Evolutionary conservation across 2,113 vertebrate genomes (phyloP).

Genomic region (Leptobrachium ailaonicum): DNA sequence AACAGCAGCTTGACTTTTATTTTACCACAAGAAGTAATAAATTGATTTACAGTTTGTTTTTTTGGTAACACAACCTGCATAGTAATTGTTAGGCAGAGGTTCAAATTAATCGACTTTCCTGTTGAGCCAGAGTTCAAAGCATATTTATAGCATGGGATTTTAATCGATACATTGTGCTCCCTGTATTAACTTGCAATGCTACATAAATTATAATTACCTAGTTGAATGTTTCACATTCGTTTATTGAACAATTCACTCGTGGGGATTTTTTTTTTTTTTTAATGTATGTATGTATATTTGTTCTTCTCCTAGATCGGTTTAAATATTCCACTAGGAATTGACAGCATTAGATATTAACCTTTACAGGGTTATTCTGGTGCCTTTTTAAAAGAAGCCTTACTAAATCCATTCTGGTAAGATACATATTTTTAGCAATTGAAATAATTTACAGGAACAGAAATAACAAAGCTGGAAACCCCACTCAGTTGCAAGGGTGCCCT

Average conservation of each 20-base stretch:
- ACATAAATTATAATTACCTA: slow-evolving; percentile 1
- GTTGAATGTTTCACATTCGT: neutral
- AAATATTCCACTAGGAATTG: neutral
- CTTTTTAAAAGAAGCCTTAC: too few species aligned
- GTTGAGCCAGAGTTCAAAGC: neutral
- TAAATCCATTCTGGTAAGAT: too few species aligned
- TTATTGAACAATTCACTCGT: too few species aligned
- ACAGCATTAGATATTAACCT: neutral
- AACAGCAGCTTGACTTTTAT: slow-evolving; percentile 2
- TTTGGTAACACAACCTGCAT: neutral
- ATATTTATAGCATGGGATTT: slow-evolving; percentile 7
- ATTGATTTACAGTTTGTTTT: neutral
- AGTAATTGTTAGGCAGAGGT: neutral
- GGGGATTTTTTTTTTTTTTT: too few species aligned
- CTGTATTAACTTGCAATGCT: neutral
- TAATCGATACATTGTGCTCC: slow-evolving; percentile 9
- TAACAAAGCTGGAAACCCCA: too few species aligned
- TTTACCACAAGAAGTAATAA: slow-evolving; percentile 15
- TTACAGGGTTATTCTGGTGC: too few species aligned
- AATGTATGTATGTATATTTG: too few species aligned
- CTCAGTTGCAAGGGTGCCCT: too few species aligned
- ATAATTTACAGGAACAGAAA: too few species aligned
- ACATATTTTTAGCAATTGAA: too few species aligned
- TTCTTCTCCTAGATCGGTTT: neutral
- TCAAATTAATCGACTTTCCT: neutral